These are phyloP conservation scores for Acleris cristana DNA, from an alignment of 2,888 invertebrate genomes.

Conservation along the genomic window DNA sequence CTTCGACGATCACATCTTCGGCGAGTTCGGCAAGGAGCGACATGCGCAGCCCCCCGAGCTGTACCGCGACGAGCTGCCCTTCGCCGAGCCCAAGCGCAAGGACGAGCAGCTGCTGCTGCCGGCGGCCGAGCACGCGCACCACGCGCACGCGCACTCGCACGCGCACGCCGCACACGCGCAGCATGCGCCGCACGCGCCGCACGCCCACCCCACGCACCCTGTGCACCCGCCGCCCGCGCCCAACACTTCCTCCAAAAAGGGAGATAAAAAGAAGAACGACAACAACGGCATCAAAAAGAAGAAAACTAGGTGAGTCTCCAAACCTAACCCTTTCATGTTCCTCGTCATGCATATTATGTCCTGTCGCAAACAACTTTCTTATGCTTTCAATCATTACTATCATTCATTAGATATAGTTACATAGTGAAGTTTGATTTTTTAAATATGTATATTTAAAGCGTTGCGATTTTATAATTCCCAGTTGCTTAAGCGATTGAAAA, in stretches of 20 bases:
- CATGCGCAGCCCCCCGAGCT: slow-evolving; percentile 80
- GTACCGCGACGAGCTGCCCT: slow-evolving; percentile 77
- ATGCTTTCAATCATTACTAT: not conserved
- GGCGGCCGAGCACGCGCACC: slow-evolving; percentile 58
- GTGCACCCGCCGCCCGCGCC: slow-evolving; percentile 61
- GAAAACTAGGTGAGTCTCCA: slow-evolving; percentile 89
- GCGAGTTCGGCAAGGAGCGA: slow-evolving; percentile 87
- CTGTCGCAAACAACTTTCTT: not conserved
- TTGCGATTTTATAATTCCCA: not conserved
- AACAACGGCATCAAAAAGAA: slow-evolving; percentile 95
- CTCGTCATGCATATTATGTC: not conserved
- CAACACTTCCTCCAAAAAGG: slow-evolving; percentile 85
- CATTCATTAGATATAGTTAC: too few species aligned
- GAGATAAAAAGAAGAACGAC: slow-evolving; percentile 91
- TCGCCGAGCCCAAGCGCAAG: slow-evolving; percentile 67
- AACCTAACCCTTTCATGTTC: not conserved
- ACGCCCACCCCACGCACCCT: slow-evolving; percentile 53
- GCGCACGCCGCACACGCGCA: slow-evolving; percentile 42
- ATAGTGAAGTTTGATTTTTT: not conserved
- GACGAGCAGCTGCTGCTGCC: slow-evolving; percentile 74
- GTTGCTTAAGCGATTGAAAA: slow-evolving; percentile 9
- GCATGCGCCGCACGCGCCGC: slow-evolving; percentile 56
- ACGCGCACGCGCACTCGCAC: slow-evolving; percentile 55
- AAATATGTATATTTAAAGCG: not conserved
- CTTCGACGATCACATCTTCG: slow-evolving; percentile 92